Evolutionary conservation across 2,888 invertebrate genomes (phyloP).

Genomic region (Gordius sp.): DNA sequence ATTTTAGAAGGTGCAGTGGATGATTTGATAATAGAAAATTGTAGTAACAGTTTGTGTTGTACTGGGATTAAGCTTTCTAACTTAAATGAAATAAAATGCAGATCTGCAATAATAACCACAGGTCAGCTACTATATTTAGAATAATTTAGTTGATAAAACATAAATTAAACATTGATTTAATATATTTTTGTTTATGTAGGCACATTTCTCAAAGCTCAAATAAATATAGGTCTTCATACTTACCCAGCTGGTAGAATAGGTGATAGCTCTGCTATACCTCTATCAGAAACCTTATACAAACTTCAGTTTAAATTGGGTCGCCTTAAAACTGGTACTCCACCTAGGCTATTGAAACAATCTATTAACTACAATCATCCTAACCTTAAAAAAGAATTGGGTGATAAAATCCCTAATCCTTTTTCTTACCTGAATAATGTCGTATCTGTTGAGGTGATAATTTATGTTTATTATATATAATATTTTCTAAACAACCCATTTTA

Average conservation of each 20-base stretch:
- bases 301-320: slow-evolving; percentile 48
- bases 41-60: slow-evolving; percentile 14
- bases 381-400: slow-evolving; percentile 36
- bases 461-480: neutral
- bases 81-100: too few relatives aligned
- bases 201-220: slow-evolving; percentile 56
- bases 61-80: too few relatives aligned
- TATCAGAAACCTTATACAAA: slow-evolving; percentile 39
- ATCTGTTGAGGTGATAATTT: slow-evolving; percentile 39
- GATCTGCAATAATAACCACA: neutral
- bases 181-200: slow-evolving; percentile 53
- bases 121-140: neutral
- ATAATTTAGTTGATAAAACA: neutral
- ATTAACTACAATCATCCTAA: slow-evolving; percentile 38
- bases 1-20: slow-evolving; percentile 48
- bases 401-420: slow-evolving; percentile 46
- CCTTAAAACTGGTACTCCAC: slow-evolving; percentile 60
- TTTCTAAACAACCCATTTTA: neutral
- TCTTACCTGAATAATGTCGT: slow-evolving; percentile 49
- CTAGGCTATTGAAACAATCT: slow-evolving; percentile 41
- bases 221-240: slow-evolving; percentile 48
- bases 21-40: slow-evolving; percentile 40
- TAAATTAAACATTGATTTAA: neutral
- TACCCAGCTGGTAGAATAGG: slow-evolving; percentile 36
- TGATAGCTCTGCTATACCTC: slow-evolving; percentile 25